Evolutionary conservation across 1,140 invertebrate genomes (phyloP), one percentile per base, ranked within the genome.

Genomic region (Gryon sp.): DNA sequence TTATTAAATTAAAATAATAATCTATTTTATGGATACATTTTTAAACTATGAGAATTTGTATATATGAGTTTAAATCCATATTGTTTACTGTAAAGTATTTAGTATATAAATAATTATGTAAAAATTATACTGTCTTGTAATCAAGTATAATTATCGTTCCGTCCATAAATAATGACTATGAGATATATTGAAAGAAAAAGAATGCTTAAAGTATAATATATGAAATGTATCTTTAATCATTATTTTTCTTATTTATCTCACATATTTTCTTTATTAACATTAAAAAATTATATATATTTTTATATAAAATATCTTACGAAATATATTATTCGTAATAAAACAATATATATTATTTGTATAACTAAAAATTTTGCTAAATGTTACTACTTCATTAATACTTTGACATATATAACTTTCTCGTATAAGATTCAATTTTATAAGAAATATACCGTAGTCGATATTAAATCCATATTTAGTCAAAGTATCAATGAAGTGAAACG

Each of bases 61-160:
- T n/a, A n/a, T n/a, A n/a, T n/a, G n/a, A n/a, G n/a, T n/a, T n/a
- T n/a, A n/a, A n/a, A n/a, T n/a, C n/a, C n/a, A n/a, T n/a, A n/a
- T n/a, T n/a, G n/a, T n/a, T n/a, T n/a, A n/a, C n/a, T n/a, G n/a
- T n/a, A n/a, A n/a, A n/a, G 22, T 24, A 24, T 24, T 24, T 24
- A 24, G 3, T 4, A 24, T 24, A 4, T 24, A 24, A 24, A 24
- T 7, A 4, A 24, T 3, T 16, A 5, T 36, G 7, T 34, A 20
- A 26, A 2, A 41, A 22, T 43, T 57, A 40, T 68, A 40, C 18
- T 57, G 18, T 40, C 40, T 68, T 68, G 52, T 57, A 57, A 68
- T 57, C 28, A 48, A 40, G 48, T 46, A 68, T 43, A 57, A 68
- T 68, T 68, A 68, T 68, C 63, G 50, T 68, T 68, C 63, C 63